Evolutionary conservation across 2,113 vertebrate genomes (phyloP).

Genomic region (Phycodurus eques): DNA sequence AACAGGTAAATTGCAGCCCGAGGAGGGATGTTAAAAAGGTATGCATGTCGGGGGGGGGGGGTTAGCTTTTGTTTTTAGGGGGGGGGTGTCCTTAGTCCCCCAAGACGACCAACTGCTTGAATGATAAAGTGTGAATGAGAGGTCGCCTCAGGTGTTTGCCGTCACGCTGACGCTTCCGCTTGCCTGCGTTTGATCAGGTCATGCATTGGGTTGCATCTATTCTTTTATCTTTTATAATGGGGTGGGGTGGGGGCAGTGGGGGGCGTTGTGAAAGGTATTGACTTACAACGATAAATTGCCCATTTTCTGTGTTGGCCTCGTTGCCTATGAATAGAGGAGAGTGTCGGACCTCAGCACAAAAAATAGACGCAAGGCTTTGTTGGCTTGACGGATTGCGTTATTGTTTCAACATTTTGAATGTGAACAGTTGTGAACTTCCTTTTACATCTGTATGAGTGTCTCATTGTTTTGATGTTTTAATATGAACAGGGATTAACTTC

Average conservation of each 20-base stretch:
- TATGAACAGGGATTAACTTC: neutral
- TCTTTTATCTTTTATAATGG: conserved; percentile 41
- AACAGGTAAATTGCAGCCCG: conserved; percentile 29
- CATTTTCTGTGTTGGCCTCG: conserved; percentile 24
- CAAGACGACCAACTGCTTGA: conserved; percentile 47
- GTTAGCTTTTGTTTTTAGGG: neutral
- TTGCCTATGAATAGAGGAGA: too few species aligned
- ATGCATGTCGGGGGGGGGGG: neutral
- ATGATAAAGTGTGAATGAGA: conserved; percentile 52
- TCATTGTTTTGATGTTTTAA: too few species aligned
- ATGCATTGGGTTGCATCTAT: conserved; percentile 8
- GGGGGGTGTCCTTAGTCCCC: neutral
- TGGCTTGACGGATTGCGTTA: too few species aligned
- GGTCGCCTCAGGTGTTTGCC: conserved; percentile 46
- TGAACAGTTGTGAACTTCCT: too few species aligned
- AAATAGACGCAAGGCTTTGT: too few species aligned
- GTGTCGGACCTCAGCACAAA: neutral
- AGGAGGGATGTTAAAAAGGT: conserved; percentile 49
- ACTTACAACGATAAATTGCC: conserved; percentile 34
- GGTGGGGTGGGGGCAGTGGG: neutral
- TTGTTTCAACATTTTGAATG: neutral
- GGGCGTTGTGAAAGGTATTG: conserved; percentile 11
- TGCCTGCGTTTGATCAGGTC: conserved; percentile 52
- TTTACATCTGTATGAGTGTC: too few species aligned
- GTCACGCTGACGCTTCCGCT: conserved; percentile 18